Evolutionary conservation across 2,797 vertebrate species (phyloP).

Genomic region (Myoxocephalus aenaeus): DNA sequence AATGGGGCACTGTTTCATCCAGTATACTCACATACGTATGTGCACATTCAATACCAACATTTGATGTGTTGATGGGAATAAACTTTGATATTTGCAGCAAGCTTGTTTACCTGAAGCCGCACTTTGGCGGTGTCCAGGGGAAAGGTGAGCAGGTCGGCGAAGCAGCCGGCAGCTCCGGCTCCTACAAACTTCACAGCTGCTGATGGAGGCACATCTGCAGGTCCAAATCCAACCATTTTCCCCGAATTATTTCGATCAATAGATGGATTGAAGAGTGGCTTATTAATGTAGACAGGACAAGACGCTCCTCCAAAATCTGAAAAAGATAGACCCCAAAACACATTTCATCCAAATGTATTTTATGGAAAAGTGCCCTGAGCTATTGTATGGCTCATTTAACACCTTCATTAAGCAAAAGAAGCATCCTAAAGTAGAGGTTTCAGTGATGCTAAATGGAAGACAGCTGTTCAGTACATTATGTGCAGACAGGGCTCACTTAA

Average conservation of each 20-base stretch:
- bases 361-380: background rate
- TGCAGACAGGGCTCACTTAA: background rate
- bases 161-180: constrained; percentile 90
- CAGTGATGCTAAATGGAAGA: constrained; percentile 9
- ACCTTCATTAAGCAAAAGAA: background rate
- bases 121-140: constrained; percentile 94
- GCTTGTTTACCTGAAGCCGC: constrained; percentile 86
- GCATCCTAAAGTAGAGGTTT: constrained; percentile 5
- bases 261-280: background rate
- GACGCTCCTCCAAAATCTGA: constrained; percentile 80
- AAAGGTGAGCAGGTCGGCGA: constrained; percentile 92
- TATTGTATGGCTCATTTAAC: background rate
- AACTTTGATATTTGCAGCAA: background rate
- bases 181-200: constrained; percentile 90
- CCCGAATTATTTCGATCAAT: constrained; percentile 29
- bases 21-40: background rate
- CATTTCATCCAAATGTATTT: background rate
- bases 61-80: background rate
- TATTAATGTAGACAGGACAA: constrained; percentile 68
- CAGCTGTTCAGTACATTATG: constrained; percentile 16
- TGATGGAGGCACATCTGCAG: constrained; percentile 87
- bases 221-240: constrained; percentile 90
- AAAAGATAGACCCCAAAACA: constrained; percentile 26
- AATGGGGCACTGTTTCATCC: background rate
- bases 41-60: background rate